phyloP scores from a whole-genome alignment of 2,113 vertebrate species.

The Boulengeromyrus knoepffleri region DNA sequence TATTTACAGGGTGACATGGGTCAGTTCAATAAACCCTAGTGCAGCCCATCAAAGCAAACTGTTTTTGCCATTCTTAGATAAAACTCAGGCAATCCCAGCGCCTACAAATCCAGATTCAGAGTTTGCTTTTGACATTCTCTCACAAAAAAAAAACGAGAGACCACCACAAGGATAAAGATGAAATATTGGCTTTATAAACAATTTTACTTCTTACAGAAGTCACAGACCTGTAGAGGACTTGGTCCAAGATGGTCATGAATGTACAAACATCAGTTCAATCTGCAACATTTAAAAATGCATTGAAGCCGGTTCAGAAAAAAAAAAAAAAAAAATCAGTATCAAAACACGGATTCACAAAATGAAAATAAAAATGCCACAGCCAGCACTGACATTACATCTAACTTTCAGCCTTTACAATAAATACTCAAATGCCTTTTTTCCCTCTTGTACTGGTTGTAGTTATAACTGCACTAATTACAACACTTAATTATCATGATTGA shows the following conservation, averaged over 20 bases:
- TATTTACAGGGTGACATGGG: background rate
- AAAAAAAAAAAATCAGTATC: background rate
- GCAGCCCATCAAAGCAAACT: background rate
- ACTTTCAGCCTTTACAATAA: background rate
- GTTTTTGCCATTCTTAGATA: background rate
- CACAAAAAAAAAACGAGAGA: background rate
- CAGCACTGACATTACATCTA: background rate
- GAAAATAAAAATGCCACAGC: background rate
- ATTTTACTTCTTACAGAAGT: background rate
- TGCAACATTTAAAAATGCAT: background rate
- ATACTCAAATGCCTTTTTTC: background rate
- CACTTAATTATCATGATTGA: background rate
- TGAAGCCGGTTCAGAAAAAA: background rate
- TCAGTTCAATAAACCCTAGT: background rate
- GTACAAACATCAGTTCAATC: background rate
- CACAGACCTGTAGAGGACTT: background rate
- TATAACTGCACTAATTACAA: background rate
- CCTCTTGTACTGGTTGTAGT: background rate
- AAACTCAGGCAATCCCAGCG: background rate
- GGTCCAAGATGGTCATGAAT: background rate
- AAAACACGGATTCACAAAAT: background rate
- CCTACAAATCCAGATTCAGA: background rate
- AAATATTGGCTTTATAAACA: background rate
- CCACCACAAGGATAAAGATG: background rate
- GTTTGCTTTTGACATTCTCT: background rate